Base-by-base conservation (phyloP, 2,888 invertebrate genomes). In the Cataglyphis rosenhaueri region DNA sequence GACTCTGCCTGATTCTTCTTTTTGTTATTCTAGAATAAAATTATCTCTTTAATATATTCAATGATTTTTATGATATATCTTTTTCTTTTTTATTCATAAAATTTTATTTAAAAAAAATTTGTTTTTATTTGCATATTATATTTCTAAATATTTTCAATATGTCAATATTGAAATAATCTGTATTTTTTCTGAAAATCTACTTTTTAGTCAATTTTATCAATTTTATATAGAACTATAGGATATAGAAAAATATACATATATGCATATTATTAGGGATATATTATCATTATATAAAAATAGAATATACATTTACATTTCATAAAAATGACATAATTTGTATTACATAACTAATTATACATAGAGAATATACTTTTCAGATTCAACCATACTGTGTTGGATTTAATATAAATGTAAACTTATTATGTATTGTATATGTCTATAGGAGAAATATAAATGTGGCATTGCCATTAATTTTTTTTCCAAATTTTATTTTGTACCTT, bases 1-100 rank as follows among this genome's bases (percentile, higher is more conserved):
- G 41, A 62, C 44, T 62, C 6, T 44, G 32, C 15, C 48, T 35
- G 32, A 62, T 62, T 35, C 21, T 62, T 48, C 62, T 48, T 48
- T 21, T 62, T 62, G 10, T 62, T 61, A 32, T 21, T 35, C 74
- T 75, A 75, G 0, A 75, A 75, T 21, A 75, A 62, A 75, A 62
- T 74, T 62, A 74, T 62, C 15, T 44, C 10, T 32, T 62, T 48
- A 1, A 25, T 25, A 62, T 48, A 61, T 2, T 73, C n/a, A 44
- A 73, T 21, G n/a, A 8, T 71, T 57, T 29, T 32, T 8, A 18
- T 25, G 25, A 25, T 25, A 25, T 25, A 61, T 35, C 8, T 8
- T 61, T 61, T 25, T 25, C 25, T 32, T 32, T 9, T 59, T 12
- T 32, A 29, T 62, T 62, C 18, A 3, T 61, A 35, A 5, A 29